Evolutionary conservation across 2,113 vertebrate species (phyloP).

Genomic region (Leiothrix lutea): DNA sequence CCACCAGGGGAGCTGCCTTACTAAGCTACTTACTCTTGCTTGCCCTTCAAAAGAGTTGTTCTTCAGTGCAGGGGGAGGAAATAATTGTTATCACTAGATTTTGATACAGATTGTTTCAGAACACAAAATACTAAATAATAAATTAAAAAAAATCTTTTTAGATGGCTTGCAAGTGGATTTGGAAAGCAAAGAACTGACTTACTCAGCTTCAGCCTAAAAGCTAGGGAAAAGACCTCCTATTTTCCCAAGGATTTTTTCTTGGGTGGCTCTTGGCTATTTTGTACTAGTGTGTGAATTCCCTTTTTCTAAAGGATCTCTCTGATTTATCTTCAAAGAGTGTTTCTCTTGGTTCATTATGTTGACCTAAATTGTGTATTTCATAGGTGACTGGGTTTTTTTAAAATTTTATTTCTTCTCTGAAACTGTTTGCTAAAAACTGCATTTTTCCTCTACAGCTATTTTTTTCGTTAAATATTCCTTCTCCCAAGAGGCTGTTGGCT

Average conservation of each 20-base stretch:
- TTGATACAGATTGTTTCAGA: background rate
- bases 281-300: background rate
- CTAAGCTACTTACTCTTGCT: background rate
- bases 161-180: background rate
- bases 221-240: background rate
- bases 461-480: background rate
- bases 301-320: background rate
- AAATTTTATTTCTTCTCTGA: background rate
- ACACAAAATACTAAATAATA: background rate
- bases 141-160: background rate
- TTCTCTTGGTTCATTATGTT: background rate
- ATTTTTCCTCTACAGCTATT: background rate
- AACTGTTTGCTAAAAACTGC: background rate
- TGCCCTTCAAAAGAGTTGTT: background rate
- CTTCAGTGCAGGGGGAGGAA: background rate
- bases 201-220: background rate
- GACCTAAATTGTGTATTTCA: background rate
- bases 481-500: background rate
- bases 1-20: background rate
- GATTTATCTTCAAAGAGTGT: constrained; percentile 3
- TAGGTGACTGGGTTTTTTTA: background rate
- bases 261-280: constrained; percentile 7
- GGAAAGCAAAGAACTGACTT: background rate
- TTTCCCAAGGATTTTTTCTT: background rate
- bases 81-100: background rate